These are phyloP conservation scores for Nasonia giraulti DNA, from an alignment of 1,140 invertebrate species.

Conservation along the genomic window DNA sequence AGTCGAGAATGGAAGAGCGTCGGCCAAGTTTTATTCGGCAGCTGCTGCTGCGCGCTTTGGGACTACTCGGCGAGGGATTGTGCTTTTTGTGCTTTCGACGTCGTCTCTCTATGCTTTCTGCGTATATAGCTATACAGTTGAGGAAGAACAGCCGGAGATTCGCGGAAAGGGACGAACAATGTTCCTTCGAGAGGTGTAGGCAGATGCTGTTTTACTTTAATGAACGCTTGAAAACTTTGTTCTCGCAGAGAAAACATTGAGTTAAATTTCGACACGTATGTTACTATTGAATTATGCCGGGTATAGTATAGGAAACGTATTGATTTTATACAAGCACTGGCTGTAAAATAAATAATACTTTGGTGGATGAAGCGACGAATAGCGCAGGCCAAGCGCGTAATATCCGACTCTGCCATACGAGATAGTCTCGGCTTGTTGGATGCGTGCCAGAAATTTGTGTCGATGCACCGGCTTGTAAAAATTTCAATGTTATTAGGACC, in stretches of 20 bases:
- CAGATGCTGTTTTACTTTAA: too few relatives aligned
- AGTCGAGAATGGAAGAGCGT: not conserved
- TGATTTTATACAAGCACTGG: too few relatives aligned
- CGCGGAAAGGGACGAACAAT: not conserved
- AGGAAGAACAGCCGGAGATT: not conserved
- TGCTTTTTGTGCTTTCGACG: constrained; percentile 38
- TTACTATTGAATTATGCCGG: too few relatives aligned
- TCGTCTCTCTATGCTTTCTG: too few relatives aligned
- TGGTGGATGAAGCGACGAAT: constrained; percentile 19
- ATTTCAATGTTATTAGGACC: constrained; percentile 61
- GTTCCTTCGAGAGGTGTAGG: not conserved
- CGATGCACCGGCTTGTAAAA: constrained; percentile 57
- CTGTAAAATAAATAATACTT: not conserved
- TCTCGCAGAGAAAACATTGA: too few relatives aligned
- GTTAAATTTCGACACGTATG: too few relatives aligned
- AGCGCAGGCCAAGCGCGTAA: not conserved
- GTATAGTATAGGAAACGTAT: not conserved
- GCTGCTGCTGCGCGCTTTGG: not conserved
- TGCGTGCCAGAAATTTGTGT: constrained; percentile 57
- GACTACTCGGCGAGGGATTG: not conserved
- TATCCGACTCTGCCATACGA: constrained; percentile 42
- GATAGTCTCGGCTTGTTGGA: constrained; percentile 44
- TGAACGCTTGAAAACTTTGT: too few relatives aligned
- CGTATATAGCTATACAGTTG: too few relatives aligned
- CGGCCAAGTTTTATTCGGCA: constrained; percentile 41